Conservation (phyloP, 1,140 invertebrate species). For the Drosophila tropicalis region DNA sequence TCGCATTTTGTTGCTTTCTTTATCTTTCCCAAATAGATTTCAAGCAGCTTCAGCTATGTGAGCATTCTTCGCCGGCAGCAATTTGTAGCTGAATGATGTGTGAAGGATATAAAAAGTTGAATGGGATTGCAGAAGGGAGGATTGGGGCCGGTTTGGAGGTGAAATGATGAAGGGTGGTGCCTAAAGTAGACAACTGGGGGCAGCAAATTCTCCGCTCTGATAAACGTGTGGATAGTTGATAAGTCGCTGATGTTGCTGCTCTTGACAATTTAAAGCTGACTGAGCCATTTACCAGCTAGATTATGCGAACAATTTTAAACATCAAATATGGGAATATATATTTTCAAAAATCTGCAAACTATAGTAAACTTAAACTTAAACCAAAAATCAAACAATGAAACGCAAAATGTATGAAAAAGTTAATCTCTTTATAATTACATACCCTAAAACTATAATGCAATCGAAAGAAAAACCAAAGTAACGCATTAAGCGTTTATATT, state of each 20-base stretch:
- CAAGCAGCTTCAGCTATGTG: slow-evolving; percentile 61
- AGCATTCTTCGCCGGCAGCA: slow-evolving; percentile 66
- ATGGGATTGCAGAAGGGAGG: slow-evolving; percentile 21
- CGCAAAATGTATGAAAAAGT: too few species aligned
- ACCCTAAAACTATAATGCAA: too few species aligned
- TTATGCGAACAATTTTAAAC: background rate
- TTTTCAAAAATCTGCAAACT: background rate
- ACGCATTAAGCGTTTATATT: too few species aligned
- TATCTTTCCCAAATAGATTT: slow-evolving; percentile 73
- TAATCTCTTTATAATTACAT: too few species aligned
- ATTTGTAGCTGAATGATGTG: slow-evolving; percentile 80
- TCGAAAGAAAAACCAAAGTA: too few species aligned
- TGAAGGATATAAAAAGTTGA: slow-evolving; percentile 69
- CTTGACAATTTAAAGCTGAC: slow-evolving; percentile 41
- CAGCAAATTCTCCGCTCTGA: slow-evolving; percentile 48
- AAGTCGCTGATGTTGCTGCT: slow-evolving; percentile 26
- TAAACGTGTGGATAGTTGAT: slow-evolving; percentile 64
- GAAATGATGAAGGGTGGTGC: background rate
- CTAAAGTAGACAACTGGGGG: slow-evolving; percentile 61
- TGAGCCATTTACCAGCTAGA: background rate
- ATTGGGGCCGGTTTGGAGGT: too few species aligned
- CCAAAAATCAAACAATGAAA: too few species aligned
- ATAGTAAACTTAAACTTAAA: too few species aligned
- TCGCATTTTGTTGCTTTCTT: slow-evolving; percentile 37
- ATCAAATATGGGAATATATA: background rate